Evolutionary conservation across 2,797 vertebrate species (phyloP).

Genomic region (Florisuga fusca): DNA sequence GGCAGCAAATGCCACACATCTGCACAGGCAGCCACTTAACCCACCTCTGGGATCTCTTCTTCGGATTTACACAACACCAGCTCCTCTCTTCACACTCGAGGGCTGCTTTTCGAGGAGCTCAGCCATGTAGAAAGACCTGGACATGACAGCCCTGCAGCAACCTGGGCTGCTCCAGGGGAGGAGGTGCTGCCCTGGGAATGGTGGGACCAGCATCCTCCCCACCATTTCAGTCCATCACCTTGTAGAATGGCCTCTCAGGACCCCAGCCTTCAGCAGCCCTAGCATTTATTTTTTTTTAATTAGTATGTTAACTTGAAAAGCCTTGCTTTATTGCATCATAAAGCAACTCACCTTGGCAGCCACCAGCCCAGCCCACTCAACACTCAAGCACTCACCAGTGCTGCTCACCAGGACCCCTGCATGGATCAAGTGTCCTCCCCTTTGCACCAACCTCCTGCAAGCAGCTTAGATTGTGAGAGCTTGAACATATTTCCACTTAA

Average conservation of each 20-base stretch:
- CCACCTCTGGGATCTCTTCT: neutral
- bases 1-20: neutral
- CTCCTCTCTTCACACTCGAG: neutral
- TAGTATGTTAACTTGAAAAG: neutral
- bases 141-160: neutral
- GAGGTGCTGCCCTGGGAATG: neutral
- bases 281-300: neutral
- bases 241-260: neutral
- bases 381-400: neutral
- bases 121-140: neutral
- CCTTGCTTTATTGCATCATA: neutral
- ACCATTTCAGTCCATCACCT: neutral
- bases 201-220: neutral
- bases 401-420: neutral
- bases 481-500: neutral
- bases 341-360: neutral
- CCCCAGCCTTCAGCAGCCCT: neutral
- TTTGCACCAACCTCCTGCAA: neutral
- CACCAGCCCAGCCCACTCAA: neutral
- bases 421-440: neutral
- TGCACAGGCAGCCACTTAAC: neutral
- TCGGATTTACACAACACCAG: neutral
- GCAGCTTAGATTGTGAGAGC: neutral
- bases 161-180: fast-evolving
- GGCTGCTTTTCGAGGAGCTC: neutral